Base-by-base conservation (phyloP, 2,797 vertebrate genomes). In the Botia almorhae region DNA sequence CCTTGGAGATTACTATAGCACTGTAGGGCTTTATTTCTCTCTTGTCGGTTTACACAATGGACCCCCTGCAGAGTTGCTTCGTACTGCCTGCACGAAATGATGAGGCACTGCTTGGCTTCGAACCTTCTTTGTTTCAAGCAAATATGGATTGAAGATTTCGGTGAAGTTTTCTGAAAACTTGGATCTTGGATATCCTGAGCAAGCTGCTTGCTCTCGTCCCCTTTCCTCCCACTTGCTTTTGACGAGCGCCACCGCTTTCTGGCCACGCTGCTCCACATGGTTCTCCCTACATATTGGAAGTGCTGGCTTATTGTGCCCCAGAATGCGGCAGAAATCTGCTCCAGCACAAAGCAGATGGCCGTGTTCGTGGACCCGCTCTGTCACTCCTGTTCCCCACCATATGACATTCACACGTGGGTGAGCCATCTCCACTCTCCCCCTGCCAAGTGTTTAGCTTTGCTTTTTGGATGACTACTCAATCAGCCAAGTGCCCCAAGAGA, bases 311-410 rank as follows among this genome's bases (percentile, higher is more conserved):
- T 92, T 91, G 91, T 94, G 92, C 92, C 93, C 91, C 90, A 89
- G 92, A 93, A 93, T 90, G 88, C 86, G 81, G 90, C 89, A 88
- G 89, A 93, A 93, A 94, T 93, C 93, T 94, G 92, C 93, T 93
- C 86, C 90, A 90, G 90, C 88, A 80, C 89, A 87, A 93, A 94
- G 92, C 93, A 94, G 93, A 94, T 94, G 93, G 93, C 93, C 69
- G 82, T 71, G 87, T 93, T 92, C 90, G 90, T 89, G 82, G 91
- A 89, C 90, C 87, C 86, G 81, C 86, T 85, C 80, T 65, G 83
- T 85, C 91, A 91, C 92, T 92, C 92, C 91, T 92, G 88, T 91
- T 92, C 90, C 85, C 91, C 91, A 90, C 93, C 93, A 93, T 94
- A 94, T 94, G 93, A 94, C 93, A 91, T 86, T 93, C 90, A 89